Evolutionary conservation across 2,113 vertebrate species (phyloP), one percentile per base, ranked within the genome.

Genomic region (Corynorhinus townsendii): DNA sequence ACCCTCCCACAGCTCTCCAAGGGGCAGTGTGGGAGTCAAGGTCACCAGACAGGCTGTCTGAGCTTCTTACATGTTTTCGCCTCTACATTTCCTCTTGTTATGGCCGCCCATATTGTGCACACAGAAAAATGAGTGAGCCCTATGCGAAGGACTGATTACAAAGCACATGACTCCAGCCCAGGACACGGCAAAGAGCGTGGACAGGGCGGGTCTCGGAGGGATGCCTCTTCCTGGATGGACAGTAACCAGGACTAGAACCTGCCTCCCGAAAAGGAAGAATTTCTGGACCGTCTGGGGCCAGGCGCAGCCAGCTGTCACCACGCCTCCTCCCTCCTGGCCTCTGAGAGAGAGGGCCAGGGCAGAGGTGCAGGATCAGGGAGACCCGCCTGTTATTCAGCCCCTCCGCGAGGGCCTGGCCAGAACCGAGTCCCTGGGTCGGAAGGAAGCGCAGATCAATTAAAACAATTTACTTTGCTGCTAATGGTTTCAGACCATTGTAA

Each of bases 371-470:
- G 91, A 88, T 96, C 86, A 56, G 38, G 64, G 91, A 94, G 92
- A 98, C 98, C 96, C 83, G 96, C 97, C 89, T 97, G 94, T 97
- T 95, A 19, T 94, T 96, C 43, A 96, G 96, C 87, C 93, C 83
- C 91, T 95, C 93, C 77, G 91, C 95, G 98, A 97, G 94, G 33
- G 76, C 95, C 52, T 22, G 88, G 6, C 95, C 49, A 72, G 94
- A 97, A 95, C 0, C 0, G 97, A 97, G 95, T 94, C 97, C 93
- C 80, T 0, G 0, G 95, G 72, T 97, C 0, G 2, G 93, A 71
- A 96, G 90, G 95, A 98, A 97, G 97, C 98, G 98, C 97, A 95
- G 97, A 98, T 98, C 98, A 98, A 98, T 98, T 98, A 98, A 98
- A 98, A 98, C 98, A 98, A 98, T 98, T 98, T 98, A 96, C 97